Evolutionary conservation across 2,113 vertebrate species (phyloP), one percentile per base, ranked within the genome.

Genomic region (Egretta garzetta): DNA sequence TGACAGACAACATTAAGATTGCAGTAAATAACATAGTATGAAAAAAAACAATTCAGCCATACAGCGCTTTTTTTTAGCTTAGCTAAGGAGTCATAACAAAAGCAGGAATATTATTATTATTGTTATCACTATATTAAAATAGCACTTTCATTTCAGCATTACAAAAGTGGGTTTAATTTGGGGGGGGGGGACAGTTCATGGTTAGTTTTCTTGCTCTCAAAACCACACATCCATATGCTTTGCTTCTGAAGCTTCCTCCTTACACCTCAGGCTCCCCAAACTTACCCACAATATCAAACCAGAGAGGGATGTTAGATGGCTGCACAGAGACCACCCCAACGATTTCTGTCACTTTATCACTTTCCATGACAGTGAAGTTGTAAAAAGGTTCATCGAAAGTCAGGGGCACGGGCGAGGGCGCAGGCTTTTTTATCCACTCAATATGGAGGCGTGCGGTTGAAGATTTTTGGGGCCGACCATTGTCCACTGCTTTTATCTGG

Each of bases 231-330:
- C 64, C 73, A 37, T 22, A 77, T 3, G 41, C 41, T 28, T 60
- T 71, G 71, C 35, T 73, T 47, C 77, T 23, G 67, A 66, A 35
- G 24, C 6, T 2, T 75, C 43, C 37, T 80, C 62, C 89, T 68
- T 10, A 17, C 26, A 21, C 79, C 71, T 30, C 63, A 32, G 30
- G 6, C 53, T 59, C 88, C 82, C 58, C 39, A 39, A 15, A 97
- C 99, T 99, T 98, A 99, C 99, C 99, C 19, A 99, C 98, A 53
- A 99, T 99, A 94, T 99, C 99, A 85, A 99, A 99, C 99, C 99
- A 99, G 71, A 99, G 98, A 9, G 98, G 99, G 58, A 98, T 96
- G 71, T 98, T 98, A 12, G 98, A 98, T 71, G 99, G 99, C 68
- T 99, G 99, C 92, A 99, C 98, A 7, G 99, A 99, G 27, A 99